Percentiles rank a stretch among this genome's conserved stretches.
These are phyloP conservation scores for Agrilus biguttatus DNA, from an alignment of 2,888 invertebrate species.

Conservation along the genomic window DNA sequence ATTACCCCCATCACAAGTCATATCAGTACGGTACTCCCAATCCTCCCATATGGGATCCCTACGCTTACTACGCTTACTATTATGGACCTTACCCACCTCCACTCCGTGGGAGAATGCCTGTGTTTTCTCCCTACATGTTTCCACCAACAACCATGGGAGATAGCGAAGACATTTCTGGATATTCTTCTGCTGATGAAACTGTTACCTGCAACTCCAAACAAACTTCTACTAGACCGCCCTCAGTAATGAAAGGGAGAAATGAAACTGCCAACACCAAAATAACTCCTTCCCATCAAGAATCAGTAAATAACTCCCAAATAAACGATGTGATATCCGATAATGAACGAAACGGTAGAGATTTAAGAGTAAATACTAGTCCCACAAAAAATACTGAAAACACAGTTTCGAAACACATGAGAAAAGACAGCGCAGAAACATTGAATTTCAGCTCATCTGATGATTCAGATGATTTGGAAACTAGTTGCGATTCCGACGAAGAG, in stretches of 20 bases:
- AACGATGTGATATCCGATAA: constrained; percentile 2
- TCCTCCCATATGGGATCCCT: constrained; percentile 25
- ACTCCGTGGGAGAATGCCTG: constrained; percentile 15
- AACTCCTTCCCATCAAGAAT: too few species aligned
- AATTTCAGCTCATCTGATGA: neutral
- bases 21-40: constrained; percentile 10
- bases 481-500: constrained; percentile 9
- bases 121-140: constrained; percentile 21
- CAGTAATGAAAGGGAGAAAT: constrained; percentile 6
- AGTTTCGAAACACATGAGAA: neutral
- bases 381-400: too few species aligned
- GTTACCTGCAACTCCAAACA: constrained; percentile 15
- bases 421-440: constrained; percentile 3
- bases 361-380: neutral
- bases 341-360: neutral
- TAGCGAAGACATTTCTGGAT: constrained; percentile 25
- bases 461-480: neutral
- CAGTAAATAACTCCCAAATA: constrained; percentile 6
- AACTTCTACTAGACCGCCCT: constrained; percentile 4
- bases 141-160: constrained; percentile 15
- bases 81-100: constrained; percentile 16
- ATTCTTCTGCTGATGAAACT: constrained; percentile 33
- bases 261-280: constrained; percentile 3
- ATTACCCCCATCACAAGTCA: neutral
- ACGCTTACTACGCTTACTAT: constrained; percentile 11